These are phyloP conservation scores for Sceloporus tristichus DNA, from an alignment of 2,113 vertebrate genomes.

Conservation along the genomic window DNA sequence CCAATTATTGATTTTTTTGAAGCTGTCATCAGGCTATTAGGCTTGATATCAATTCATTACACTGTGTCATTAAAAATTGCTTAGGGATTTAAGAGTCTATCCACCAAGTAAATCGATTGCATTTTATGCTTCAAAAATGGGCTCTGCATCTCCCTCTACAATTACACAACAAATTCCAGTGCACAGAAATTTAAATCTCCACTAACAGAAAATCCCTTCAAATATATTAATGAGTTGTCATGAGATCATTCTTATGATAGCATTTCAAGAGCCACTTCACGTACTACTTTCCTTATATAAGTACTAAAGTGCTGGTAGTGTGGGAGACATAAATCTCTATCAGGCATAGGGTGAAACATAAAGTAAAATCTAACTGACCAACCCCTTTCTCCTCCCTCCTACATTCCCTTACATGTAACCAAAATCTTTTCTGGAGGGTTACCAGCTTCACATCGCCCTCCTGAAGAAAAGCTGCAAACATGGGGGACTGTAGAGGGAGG, in stretches of 20 bases:
- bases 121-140: slow-evolving; percentile 58
- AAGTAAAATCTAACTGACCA: too few relatives aligned
- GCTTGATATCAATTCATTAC: slow-evolving; percentile 67
- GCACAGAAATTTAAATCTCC: slow-evolving; percentile 20
- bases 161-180: slow-evolving; percentile 39
- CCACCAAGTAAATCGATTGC: slow-evolving; percentile 62
- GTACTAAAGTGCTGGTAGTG: background rate
- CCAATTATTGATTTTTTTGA: slow-evolving; percentile 34
- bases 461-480: too few relatives aligned
- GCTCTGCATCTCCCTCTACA: slow-evolving; percentile 43
- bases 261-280: slow-evolving; percentile 42
- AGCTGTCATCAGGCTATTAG: slow-evolving; percentile 63
- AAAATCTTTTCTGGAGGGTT: background rate
- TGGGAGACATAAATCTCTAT: background rate
- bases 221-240: background rate
- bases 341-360: background rate
- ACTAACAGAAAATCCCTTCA: background rate
- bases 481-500: too few relatives aligned
- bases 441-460: too few relatives aligned
- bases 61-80: slow-evolving; percentile 71
- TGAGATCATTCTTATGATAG: background rate
- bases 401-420: background rate
- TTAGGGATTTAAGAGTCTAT: slow-evolving; percentile 67
- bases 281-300: background rate
- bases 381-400: background rate